Evolutionary conservation across 1,140 invertebrate species (phyloP).

Genomic region (Tetramorium alpestre): DNA sequence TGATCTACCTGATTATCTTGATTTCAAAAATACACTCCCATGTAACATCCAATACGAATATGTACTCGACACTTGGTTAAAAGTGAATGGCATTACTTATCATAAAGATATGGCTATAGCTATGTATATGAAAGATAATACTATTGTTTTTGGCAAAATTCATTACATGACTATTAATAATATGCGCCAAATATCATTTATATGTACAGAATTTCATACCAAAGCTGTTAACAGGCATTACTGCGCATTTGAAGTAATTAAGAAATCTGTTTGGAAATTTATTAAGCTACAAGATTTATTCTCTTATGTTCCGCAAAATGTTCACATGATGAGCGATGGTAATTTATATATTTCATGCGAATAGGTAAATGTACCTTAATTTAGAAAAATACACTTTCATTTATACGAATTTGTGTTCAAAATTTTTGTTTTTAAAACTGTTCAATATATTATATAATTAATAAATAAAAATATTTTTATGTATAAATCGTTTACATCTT

Average conservation of each 20-base stretch:
- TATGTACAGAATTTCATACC: background rate
- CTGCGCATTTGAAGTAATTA: background rate
- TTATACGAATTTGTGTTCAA: too few species aligned
- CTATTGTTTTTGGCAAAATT: background rate
- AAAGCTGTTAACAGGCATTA: background rate
- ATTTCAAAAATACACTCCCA: background rate
- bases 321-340: background rate
- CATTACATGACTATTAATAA: conserved; percentile 14
- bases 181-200: background rate
- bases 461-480: too few species aligned
- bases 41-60: background rate
- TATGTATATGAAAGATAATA: background rate
- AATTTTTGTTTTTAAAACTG: too few species aligned
- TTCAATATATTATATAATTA: too few species aligned
- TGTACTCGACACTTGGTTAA: background rate
- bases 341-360: background rate
- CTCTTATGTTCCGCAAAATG: background rate
- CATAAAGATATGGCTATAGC: background rate
- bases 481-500: too few species aligned
- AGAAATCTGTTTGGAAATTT: background rate
- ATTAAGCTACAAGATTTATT: background rate
- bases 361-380: background rate
- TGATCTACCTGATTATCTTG: background rate
- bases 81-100: conserved; percentile 3
- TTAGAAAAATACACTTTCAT: too few species aligned